Evolutionary conservation across 1,140 invertebrate genomes (phyloP).

Genomic region (Dufourea novaeangliae): DNA sequence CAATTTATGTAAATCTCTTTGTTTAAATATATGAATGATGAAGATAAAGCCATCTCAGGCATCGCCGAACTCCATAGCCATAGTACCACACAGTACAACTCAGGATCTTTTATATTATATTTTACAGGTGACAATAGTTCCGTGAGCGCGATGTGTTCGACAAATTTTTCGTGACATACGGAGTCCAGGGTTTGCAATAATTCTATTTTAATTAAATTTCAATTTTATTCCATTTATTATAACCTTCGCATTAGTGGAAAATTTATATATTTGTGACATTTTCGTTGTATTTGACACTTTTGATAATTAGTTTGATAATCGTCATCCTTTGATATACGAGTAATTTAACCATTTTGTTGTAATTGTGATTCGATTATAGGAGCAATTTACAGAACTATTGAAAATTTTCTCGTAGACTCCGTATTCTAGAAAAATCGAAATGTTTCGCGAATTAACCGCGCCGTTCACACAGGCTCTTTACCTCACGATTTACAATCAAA

Average conservation of each 20-base stretch:
- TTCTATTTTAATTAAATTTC: constrained; percentile 5
- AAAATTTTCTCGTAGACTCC: neutral
- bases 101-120: constrained; percentile 82
- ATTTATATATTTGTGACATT: neutral
- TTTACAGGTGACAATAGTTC: constrained; percentile 83
- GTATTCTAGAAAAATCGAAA: constrained; percentile 4
- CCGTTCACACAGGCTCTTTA: constrained; percentile 79
- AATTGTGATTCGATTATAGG: neutral
- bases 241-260: neutral
- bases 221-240: too few relatives aligned
- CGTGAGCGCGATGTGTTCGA: constrained; percentile 73
- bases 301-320: neutral
- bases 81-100: constrained; percentile 82
- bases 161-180: constrained; percentile 32
- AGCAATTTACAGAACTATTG: constrained; percentile 23
- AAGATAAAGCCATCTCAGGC: constrained; percentile 66
- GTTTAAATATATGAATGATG: constrained; percentile 8
- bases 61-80: constrained; percentile 80
- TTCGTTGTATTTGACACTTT: neutral
- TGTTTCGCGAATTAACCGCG: constrained; percentile 64
- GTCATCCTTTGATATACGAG: neutral
- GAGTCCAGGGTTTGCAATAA: constrained; percentile 21
- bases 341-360: neutral
- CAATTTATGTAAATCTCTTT: neutral
- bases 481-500: constrained; percentile 81